Percentiles rank a stretch among this genome's conserved stretches.
Conservation (phyloP, 2,888 invertebrate species). For the Mythimna impura region DNA sequence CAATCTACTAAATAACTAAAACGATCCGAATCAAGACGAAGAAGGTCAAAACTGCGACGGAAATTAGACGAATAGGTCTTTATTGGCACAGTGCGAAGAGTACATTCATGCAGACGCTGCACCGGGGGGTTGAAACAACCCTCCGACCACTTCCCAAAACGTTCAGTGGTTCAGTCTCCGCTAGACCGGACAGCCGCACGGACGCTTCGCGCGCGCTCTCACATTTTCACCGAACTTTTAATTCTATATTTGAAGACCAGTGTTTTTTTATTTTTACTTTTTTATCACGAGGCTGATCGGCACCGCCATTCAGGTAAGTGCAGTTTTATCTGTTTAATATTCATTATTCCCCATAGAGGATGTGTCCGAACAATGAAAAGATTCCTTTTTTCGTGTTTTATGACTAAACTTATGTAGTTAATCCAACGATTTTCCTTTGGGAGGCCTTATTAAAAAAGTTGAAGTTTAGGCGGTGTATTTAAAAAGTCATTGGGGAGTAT, state of each 20-base stretch:
- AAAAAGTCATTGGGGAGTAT: slow-evolving; percentile 74
- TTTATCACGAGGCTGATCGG: slow-evolving; percentile 60
- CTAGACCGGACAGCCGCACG: slow-evolving; percentile 62
- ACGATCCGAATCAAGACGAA: slow-evolving; percentile 70
- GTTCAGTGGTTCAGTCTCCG: slow-evolving; percentile 79
- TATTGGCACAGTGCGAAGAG: slow-evolving; percentile 66
- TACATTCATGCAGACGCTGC: slow-evolving; percentile 72
- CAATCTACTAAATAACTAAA: slow-evolving; percentile 68
- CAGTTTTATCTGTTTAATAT: slow-evolving; percentile 63
- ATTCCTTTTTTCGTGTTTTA: slow-evolving; percentile 72
- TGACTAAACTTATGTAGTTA: slow-evolving; percentile 79
- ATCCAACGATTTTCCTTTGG: slow-evolving; percentile 70
- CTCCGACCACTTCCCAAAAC: slow-evolving; percentile 53
- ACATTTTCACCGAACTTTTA: slow-evolving; percentile 65
- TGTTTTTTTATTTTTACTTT: slow-evolving; percentile 69
- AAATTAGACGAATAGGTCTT: slow-evolving; percentile 74
- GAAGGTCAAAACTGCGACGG: slow-evolving; percentile 78
- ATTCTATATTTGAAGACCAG: slow-evolving; percentile 69
- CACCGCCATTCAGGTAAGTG: slow-evolving; percentile 69
- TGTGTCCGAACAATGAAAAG: slow-evolving; percentile 72
- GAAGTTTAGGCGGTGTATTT: slow-evolving; percentile 73
- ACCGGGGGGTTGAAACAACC: slow-evolving; percentile 73
- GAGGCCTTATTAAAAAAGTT: slow-evolving; percentile 86
- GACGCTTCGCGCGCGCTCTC: slow-evolving; percentile 63
- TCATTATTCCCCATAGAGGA: slow-evolving; percentile 64